These are phyloP conservation scores for Setipinna tenuifilis DNA, from an alignment of 2,797 vertebrate genomes.

Conservation along the genomic window DNA sequence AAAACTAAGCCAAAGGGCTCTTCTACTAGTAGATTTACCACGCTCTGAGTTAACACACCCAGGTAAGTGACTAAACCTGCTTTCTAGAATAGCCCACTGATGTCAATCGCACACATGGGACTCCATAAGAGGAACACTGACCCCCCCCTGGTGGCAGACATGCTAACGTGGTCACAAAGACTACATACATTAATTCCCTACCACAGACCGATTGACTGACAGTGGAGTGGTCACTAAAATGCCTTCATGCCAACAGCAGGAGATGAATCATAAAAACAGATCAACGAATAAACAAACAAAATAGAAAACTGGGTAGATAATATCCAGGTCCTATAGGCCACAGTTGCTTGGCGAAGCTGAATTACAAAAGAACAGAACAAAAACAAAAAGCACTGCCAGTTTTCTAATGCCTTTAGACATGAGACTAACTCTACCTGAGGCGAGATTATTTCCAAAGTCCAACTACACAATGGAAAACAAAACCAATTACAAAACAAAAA, in stretches of 20 bases:
- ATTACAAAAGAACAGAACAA: not conserved
- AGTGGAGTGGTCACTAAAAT: not conserved
- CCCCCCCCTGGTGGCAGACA: not conserved
- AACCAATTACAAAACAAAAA: not conserved
- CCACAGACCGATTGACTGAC: not conserved
- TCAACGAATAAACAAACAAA: not conserved
- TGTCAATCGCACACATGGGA: not conserved
- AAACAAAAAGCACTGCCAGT: not conserved
- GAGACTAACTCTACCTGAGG: not conserved
- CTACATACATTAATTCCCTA: not conserved
- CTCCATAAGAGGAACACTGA: not conserved
- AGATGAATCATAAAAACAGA: not conserved
- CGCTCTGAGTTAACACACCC: no score
- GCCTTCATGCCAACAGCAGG: not conserved
- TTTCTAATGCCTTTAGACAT: not conserved
- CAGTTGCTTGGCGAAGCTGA: not conserved
- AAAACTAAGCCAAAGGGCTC: no score
- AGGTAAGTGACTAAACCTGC: no score
- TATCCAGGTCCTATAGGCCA: not conserved
- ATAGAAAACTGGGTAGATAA: not conserved
- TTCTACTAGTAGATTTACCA: no score
- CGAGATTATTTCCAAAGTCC: not conserved
- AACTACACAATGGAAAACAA: constrained; percentile 9
- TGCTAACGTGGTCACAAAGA: not conserved
- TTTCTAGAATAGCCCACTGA: no score